Base-by-base conservation (phyloP, 2,888 invertebrate species). In the Sphaeridia pumilis region DNA sequence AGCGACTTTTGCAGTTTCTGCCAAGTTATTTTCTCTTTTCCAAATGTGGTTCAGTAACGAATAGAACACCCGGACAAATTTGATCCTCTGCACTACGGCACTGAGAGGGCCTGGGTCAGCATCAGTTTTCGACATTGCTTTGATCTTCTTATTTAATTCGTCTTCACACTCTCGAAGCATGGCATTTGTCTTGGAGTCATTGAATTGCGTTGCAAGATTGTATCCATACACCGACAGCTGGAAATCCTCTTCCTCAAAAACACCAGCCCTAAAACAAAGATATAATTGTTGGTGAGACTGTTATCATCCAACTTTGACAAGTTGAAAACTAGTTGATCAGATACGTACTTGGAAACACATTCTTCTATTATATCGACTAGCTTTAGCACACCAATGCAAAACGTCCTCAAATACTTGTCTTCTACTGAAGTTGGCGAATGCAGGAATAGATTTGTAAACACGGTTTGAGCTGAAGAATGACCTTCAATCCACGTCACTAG, bases 401-500 rank as follows among this genome's bases (percentile, higher is more conserved):
- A 93, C 1, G 87, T 84, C 70, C 83, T 86, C 57, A 95, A 73
- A 4, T 82, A 77, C 68, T 83, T 82, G 68, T 94, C 88, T 62
- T 80, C 75, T 57, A 95, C 87, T 56, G 81, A 77, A 66, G 84
- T 80, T 0, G 94, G 93, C 61, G 89, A 84, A 70, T 97, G 94
- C 34, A 94, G 74, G 70, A 95, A 97, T 24, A 95, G 78, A 71
- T 94, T 94, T 25, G 93, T 95, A 69, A 95, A 94, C 7, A 97
- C 86, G 1, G 97, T 97, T 74, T 97, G 95, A 4, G 93, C 94
- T 61, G 95, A 76, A 0, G 89, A 92, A 69, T 92, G 89, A 0
- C 97, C 97, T 71, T 98, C 95, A 17, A 98, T 71, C 95, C 97
- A 98, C 0, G 95, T 93, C 0, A 93, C 93, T 65, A 97, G 77